A percentile compares a stretch with the other conserved stretches of the same genome.
Evolutionary conservation across 2,797 vertebrate species (phyloP).

Genomic region (Peromyscus aztecus): DNA sequence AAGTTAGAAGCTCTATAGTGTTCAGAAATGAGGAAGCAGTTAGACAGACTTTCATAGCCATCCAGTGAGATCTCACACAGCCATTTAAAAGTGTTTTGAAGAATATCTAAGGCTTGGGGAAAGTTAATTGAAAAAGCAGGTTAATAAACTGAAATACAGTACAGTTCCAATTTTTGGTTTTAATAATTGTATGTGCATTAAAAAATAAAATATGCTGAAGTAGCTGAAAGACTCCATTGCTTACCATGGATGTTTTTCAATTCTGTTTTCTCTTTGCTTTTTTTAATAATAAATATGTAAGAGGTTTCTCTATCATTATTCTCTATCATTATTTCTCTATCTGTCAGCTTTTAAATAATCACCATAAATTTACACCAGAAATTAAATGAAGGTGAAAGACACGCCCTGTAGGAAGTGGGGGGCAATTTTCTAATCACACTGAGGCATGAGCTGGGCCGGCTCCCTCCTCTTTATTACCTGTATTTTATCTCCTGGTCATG

Average conservation of each 20-base stretch:
- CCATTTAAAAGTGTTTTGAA: constrained; percentile 40
- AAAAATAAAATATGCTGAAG: constrained; percentile 2
- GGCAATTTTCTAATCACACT: constrained; percentile 35
- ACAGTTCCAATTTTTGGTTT: constrained; percentile 29
- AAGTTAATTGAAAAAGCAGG: constrained; percentile 5
- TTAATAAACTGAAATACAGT: constrained; percentile 32
- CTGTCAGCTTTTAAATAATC: constrained; percentile 33
- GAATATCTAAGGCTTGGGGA: background rate
- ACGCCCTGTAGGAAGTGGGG: background rate
- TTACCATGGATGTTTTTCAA: background rate
- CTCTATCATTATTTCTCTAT: background rate
- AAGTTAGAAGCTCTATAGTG: background rate
- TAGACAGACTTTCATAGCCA: background rate
- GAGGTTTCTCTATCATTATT: background rate
- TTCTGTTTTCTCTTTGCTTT: background rate
- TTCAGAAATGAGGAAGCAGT: constrained; percentile 21
- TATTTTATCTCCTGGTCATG: background rate
- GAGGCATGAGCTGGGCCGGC: background rate
- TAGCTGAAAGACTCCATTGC: constrained; percentile 44
- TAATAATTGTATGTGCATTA: background rate
- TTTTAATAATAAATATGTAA: background rate
- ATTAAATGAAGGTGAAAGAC: constrained; percentile 8
- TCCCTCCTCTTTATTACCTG: background rate
- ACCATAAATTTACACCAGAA: background rate
- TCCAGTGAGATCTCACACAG: background rate